Evolutionary conservation across 2,113 vertebrate species (phyloP), one percentile per base, ranked within the genome.

Genomic region (Diadophis punctatus): DNA sequence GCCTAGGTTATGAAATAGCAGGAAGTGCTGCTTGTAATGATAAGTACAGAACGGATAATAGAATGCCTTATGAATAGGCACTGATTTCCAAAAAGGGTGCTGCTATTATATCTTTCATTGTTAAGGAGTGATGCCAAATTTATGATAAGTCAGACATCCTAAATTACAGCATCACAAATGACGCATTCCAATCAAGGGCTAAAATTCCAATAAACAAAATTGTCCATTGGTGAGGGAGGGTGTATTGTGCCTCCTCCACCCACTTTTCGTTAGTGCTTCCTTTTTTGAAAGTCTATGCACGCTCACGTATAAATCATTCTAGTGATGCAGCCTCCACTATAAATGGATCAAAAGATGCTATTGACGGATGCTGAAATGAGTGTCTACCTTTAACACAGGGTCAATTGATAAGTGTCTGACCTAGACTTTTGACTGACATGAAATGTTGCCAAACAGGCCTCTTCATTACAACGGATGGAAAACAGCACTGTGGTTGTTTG

Each of bases 331-430:
- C 58, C 94, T 96, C 3, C 0, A 49, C 92, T 95, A 93, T 96
- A 96, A 97, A 96, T 52, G 92, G 95, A 96, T 97, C 96, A 97
- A 96, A 97, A 97, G 94, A 91, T 93, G 90, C 96, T 97, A 98
- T 98, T 98, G 97, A 97, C 92, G 95, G 96, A 90, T 95, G 95
- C 95, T 97, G 96, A 97, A 97, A 97, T 96, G 97, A 97, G 92
- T 96, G 95, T 96, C 96, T 97, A 95, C 96, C 96, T 97, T 96
- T 96, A 97, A 97, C 97, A 97, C 95, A 93, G 95, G 96, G 97
- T 98, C 97, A 97, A 97, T 97, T 98, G 97, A 97, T 97, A 97
- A 97, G 96, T 98, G 97, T 96, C 97, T 97, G 97, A 97, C 96
- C 97, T 90, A 94, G 96, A 97, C 97, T 97, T 97, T 58, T 97